Base-by-base conservation (phyloP, 2,888 invertebrate species). In the Synergus laeviventris region DNA sequence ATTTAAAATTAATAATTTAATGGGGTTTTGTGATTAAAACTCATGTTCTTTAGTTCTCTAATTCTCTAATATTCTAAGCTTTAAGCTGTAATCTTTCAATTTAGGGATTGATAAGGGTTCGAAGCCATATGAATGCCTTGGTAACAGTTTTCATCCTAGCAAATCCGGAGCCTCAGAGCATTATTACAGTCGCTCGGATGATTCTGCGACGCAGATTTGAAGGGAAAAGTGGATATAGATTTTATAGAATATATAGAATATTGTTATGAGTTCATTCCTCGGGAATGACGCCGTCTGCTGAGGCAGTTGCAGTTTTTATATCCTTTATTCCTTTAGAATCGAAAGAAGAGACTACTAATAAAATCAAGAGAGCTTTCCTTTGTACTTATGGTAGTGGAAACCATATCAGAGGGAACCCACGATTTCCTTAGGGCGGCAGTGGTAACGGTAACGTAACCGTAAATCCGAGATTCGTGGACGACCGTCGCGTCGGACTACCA, bases 391-490 rank as follows among this genome's bases (percentile, higher is more conserved):
- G 66, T 66, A 66, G 24, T 74, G 61, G 56, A 75, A 75, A 74
- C 61, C 54, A 62, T 61, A 78, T 78, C 74, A 61, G 74, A 54
- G 76, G 39, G 76, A 74, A 79, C 75, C 49, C 45, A 73, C 76
- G 56, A 79, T 76, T 78, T 76, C 77, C 74, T 70, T 54, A 66
- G 73, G 74, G 76, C 76, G 21, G n/a, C 11, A 75, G 75, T 78
- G 74, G 74, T 79, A 78, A 79, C 76, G 79, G 77, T 76, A 77
- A 78, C 54, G 75, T 78, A 78, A 79, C 79, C 78, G 76, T 79
- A 76, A 76, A 79, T 79, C 70, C 74, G 31, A 74, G 66, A 75
- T 76, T 61, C 74, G 66, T 39, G 42, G 18, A 18, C 2, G 9
- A 1, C 54, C 54, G 9, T 11, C 54, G 11, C 54, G 9, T 11